phyloP scores from a whole-genome alignment of 1,140 invertebrate genomes.

The Diploscapter pachys region DNA sequence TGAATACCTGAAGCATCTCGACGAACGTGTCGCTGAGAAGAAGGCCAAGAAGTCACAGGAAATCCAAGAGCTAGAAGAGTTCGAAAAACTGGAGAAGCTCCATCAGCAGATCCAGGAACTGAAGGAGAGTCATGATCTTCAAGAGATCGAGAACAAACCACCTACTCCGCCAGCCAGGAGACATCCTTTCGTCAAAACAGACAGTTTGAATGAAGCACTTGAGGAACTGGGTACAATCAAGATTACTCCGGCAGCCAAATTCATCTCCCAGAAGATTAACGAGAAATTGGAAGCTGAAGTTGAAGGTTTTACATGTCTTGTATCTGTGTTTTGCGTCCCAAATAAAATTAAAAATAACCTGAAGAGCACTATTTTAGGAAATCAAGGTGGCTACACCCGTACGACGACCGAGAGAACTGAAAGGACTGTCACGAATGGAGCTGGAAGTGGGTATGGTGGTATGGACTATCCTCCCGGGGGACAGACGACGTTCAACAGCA shows the following conservation, averaged over 20 bases:
- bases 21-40: background rate
- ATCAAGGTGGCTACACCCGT: background rate
- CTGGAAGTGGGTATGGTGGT: background rate
- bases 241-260: slow-evolving; percentile 1
- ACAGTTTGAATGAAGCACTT: slow-evolving; percentile 19
- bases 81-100: background rate
- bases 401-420: slow-evolving; percentile 9
- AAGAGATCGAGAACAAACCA: slow-evolving; percentile 7
- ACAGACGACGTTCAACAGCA: background rate
- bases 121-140: slow-evolving; percentile 12
- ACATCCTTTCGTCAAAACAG: slow-evolving; percentile 5
- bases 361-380: too few species aligned
- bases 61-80: background rate
- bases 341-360: too few species aligned
- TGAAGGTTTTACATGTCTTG: too few species aligned
- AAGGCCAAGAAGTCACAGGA: background rate
- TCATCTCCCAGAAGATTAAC: background rate
- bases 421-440: slow-evolving; percentile 5
- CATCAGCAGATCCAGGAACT: slow-evolving; percentile 9
- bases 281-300: background rate
- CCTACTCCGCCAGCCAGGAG: slow-evolving; percentile 20
- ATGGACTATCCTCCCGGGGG: background rate
- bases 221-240: slow-evolving; percentile 23
- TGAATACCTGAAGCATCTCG: slow-evolving; percentile 18
- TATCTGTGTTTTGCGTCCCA: too few species aligned